Conservation (phyloP, 2,888 invertebrate genomes). For the Dolomedes plantarius region DNA sequence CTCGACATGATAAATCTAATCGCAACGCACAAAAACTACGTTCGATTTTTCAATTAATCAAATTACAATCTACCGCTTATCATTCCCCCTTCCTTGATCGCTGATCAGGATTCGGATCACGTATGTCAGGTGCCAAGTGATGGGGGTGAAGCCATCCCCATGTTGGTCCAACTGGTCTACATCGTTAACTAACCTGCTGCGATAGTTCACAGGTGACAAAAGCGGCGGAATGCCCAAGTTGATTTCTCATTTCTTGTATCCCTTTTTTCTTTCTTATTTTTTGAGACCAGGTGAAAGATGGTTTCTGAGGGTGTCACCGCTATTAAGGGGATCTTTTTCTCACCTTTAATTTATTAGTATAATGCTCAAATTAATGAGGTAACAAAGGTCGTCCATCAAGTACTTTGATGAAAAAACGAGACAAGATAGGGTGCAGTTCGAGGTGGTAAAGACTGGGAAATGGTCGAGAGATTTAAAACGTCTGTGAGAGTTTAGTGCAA, state of each 20-base stretch:
- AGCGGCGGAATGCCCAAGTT: constrained; percentile 39
- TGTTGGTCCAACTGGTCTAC: constrained; percentile 16
- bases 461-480: not conserved
- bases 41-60: constrained; percentile 52
- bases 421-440: not conserved
- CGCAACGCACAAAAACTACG: not conserved
- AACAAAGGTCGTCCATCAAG: constrained; percentile 36
- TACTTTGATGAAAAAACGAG: not conserved
- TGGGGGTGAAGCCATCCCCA: not conserved
- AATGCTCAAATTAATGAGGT: constrained; percentile 67
- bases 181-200: constrained; percentile 35
- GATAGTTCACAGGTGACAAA: constrained; percentile 35
- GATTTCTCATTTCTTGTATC: constrained; percentile 50
- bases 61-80: constrained; percentile 13
- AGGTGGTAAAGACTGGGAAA: not conserved
- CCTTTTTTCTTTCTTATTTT: constrained; percentile 15
- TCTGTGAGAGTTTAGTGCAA: too few species aligned
- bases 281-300: constrained; percentile 36
- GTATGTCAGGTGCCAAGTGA: constrained; percentile 21
- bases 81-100: not conserved
- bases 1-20: not conserved
- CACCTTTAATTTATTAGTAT: constrained; percentile 70
- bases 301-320: constrained; percentile 54
- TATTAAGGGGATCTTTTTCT: constrained; percentile 49
- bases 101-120: constrained; percentile 28